Base-by-base conservation (phyloP, 2,113 vertebrate species). In the Thalassarche chlororhynchos region DNA sequence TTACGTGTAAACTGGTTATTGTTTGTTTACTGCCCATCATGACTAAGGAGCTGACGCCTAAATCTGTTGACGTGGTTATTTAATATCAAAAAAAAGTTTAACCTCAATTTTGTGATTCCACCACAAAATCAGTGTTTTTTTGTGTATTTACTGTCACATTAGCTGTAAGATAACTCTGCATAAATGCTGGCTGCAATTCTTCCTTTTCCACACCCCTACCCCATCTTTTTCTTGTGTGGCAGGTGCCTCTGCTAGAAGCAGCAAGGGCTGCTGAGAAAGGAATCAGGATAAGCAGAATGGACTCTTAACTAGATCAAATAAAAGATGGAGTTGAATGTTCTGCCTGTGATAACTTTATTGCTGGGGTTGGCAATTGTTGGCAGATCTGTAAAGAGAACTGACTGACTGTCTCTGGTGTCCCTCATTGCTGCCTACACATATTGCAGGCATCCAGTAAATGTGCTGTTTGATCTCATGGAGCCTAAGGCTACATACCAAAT, bases 261-360 rank as follows among this genome's bases (percentile, higher is more conserved):
- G 26, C 32, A 26, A 51, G 42, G 18, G 57, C 66, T 90, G 61
- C 57, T 72, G 84, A 49, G 69, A 36, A 40, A 78, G 66, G 34
- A 62, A 11, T 24, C 10, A 5, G 79, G 79, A 12, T 23, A 16
- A 61, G 40, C 78, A 80, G 69, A 76, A 44, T 12, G 18, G 29
- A 23, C 77, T 71, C 69, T 34, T 57, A 36, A 9, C 24, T 46
- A 11, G 42, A 32, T 15, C 1, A 12, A 29, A 52, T 61, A 44
- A 47, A 84, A 93, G 55, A 17, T 32, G 15, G 65, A 78, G n/a
- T 44, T 70, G 80, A 68, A 25, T 68, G 65, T 78, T 93, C 38
- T 88, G 62, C 47, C 65, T 85, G 61, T 68, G 74, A 57, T 84
- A 95, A 89, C 91, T 93, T 82, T 25, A 69, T 93, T 95, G 89